Evolutionary conservation across 2,113 vertebrate species (phyloP).

Genomic region (Sialia sialis): DNA sequence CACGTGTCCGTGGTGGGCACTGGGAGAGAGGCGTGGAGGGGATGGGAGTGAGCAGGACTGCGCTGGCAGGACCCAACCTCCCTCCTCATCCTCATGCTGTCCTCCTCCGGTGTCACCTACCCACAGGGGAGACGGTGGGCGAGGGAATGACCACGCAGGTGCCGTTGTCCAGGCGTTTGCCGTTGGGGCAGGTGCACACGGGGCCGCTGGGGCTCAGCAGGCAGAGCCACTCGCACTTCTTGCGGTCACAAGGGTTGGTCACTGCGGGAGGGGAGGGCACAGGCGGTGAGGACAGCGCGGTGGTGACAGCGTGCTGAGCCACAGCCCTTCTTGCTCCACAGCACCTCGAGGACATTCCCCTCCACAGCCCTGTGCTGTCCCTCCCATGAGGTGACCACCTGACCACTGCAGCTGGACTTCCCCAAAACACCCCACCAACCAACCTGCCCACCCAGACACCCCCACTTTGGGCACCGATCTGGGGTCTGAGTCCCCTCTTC

Average conservation of each 20-base stretch:
- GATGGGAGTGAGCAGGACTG: rapidly evolving
- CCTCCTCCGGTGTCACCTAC: constrained; percentile 59
- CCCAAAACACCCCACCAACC: rapidly evolving
- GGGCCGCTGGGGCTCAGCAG: constrained; percentile 94
- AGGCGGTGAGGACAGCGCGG: rapidly evolving
- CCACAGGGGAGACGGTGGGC: constrained; percentile 79
- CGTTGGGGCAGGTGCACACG: constrained; percentile 93
- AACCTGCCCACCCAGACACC: neutral
- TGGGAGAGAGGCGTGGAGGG: neutral
- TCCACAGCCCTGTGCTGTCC: neutral
- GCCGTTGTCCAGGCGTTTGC: constrained; percentile 87
- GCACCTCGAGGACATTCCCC: neutral
- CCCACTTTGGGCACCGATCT: neutral
- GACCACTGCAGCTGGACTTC: neutral
- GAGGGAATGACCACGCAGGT: constrained; percentile 84
- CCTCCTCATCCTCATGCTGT: neutral
- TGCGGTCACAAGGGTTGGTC: constrained; percentile 93
- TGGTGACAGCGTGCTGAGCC: neutral
- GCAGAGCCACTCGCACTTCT: constrained; percentile 97
- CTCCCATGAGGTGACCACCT: rapidly evolving
- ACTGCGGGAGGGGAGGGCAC: constrained; percentile 63
- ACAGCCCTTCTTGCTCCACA: neutral
- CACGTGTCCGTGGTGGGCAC: constrained; percentile 82
- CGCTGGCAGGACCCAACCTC: rapidly evolving
- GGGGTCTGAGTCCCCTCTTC: neutral